Evolutionary conservation across 53 echinoderm and acorn worm species (phyloP).

Genomic region (Echinarachnius parma): DNA sequence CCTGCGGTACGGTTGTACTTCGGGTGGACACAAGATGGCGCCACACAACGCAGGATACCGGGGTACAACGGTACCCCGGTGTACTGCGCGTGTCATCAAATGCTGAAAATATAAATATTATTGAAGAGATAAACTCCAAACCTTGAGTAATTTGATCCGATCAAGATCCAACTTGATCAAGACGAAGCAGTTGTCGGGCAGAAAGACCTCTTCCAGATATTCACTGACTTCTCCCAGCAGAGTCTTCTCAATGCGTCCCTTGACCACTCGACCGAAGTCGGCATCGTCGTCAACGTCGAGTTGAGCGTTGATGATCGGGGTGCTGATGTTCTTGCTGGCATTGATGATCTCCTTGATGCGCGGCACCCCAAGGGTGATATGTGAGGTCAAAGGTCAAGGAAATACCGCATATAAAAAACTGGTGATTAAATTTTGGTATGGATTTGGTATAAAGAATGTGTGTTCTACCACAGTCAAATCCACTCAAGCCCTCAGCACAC

Average conservation of each 20-base stretch:
- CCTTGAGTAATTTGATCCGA: slow-evolving; percentile 91
- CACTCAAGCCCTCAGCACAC: too few species aligned
- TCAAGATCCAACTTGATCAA: slow-evolving; percentile 88
- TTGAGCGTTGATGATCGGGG: slow-evolving; percentile 90
- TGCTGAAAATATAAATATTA: too few species aligned
- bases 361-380: slow-evolving; percentile 98
- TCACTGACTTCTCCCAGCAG: slow-evolving; percentile 96
- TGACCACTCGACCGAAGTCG: slow-evolving; percentile 86
- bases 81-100: too few species aligned
- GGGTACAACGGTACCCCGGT: too few species aligned
- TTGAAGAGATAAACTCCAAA: too few species aligned
- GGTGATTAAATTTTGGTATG: too few species aligned
- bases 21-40: too few species aligned
- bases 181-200: slow-evolving; percentile 91
- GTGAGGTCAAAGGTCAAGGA: slow-evolving; percentile 59
- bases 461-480: too few species aligned
- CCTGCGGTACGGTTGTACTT: too few species aligned
- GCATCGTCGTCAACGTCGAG: slow-evolving; percentile 71
- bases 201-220: slow-evolving; percentile 91
- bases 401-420: too few species aligned
- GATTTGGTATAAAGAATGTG: too few species aligned
- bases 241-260: slow-evolving; percentile 96
- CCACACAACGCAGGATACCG: too few species aligned
- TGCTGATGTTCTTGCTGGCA: slow-evolving; percentile 94
- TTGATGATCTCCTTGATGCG: slow-evolving; percentile 99